phyloP scores from a whole-genome alignment of 2,888 invertebrate species.

The Ischnura elegans region DNA sequence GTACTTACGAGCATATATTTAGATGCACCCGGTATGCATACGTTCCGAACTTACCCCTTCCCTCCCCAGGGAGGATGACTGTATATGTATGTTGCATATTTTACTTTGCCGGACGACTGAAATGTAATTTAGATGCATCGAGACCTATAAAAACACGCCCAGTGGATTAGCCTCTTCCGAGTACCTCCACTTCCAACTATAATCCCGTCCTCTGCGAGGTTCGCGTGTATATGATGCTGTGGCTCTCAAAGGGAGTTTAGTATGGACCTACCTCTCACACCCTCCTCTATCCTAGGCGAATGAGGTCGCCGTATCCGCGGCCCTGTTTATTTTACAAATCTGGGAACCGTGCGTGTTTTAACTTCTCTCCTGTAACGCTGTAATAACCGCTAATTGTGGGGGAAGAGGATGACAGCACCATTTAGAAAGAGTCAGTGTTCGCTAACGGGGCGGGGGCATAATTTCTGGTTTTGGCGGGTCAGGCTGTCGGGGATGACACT shows the following conservation, averaged over 20 bases:
- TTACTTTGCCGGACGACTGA: background rate
- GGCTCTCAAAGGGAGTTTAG: background rate
- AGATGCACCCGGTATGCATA: background rate
- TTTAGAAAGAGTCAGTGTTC: background rate
- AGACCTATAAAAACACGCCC: conserved; percentile 4
- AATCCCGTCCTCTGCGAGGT: background rate
- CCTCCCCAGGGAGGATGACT: background rate
- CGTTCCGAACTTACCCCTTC: background rate
- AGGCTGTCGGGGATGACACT: too few relatives aligned
- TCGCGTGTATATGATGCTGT: too few relatives aligned
- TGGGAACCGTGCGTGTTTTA: background rate
- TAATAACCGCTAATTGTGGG: background rate
- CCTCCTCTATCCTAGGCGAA: background rate
- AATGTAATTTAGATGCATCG: conserved; percentile 35
- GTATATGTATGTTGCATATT: background rate
- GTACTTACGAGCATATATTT: conserved; percentile 38
- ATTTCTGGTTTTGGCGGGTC: background rate
- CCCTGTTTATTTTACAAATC: background rate
- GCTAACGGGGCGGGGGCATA: background rate
- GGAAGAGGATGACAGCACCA: background rate
- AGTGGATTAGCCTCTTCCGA: background rate
- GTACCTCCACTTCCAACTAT: conserved; percentile 10
- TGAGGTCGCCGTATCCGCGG: background rate
- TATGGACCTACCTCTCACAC: too few relatives aligned
- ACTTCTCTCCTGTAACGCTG: background rate